Percentiles rank a stretch among this genome's conserved stretches.
Evolutionary conservation across 35 echinoderm and acorn worm species (phyloP).

Genomic region (Patiria miniata): DNA sequence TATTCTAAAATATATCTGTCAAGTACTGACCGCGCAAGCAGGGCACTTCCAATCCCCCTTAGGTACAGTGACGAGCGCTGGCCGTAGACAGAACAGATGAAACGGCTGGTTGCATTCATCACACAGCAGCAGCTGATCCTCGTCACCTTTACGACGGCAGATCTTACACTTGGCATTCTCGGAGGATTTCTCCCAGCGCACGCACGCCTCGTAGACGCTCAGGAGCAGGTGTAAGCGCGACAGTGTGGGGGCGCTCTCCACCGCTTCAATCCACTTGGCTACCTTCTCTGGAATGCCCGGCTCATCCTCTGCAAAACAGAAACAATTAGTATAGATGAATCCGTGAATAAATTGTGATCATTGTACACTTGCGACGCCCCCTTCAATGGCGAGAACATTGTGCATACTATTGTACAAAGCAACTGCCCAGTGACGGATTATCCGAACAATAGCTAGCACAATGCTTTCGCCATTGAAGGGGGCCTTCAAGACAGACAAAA

Average conservation of each 20-base stretch:
- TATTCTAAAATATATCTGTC: too few relatives aligned
- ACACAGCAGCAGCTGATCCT: slow-evolving; percentile 71
- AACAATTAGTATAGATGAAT: background rate
- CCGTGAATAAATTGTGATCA: too few relatives aligned
- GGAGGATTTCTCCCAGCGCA: slow-evolving; percentile 97
- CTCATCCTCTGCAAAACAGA: slow-evolving; percentile 31
- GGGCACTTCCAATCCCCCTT: slow-evolving; percentile 91
- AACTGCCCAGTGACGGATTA: too few relatives aligned
- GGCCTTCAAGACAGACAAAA: too few relatives aligned
- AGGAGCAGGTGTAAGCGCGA: slow-evolving; percentile 85
- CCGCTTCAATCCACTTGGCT: slow-evolving; percentile 67
- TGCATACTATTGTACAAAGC: too few relatives aligned
- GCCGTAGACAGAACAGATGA: slow-evolving; percentile 83
- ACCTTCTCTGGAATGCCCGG: slow-evolving; percentile 54
- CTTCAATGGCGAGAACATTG: too few relatives aligned
- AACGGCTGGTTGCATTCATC: slow-evolving; percentile 98
- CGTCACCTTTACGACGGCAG: slow-evolving; percentile 81
- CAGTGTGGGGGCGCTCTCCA: slow-evolving; percentile 46
- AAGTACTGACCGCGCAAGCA: slow-evolving; percentile 91
- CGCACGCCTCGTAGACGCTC: slow-evolving; percentile 77
- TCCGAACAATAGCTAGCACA: too few relatives aligned
- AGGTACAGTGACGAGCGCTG: slow-evolving; percentile 60
- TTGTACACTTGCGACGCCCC: background rate
- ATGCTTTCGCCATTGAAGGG: too few relatives aligned
- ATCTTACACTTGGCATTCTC: slow-evolving; percentile 98